Evolutionary conservation across 2,113 vertebrate genomes (phyloP).

Genomic region (Eubucco bourcierii): DNA sequence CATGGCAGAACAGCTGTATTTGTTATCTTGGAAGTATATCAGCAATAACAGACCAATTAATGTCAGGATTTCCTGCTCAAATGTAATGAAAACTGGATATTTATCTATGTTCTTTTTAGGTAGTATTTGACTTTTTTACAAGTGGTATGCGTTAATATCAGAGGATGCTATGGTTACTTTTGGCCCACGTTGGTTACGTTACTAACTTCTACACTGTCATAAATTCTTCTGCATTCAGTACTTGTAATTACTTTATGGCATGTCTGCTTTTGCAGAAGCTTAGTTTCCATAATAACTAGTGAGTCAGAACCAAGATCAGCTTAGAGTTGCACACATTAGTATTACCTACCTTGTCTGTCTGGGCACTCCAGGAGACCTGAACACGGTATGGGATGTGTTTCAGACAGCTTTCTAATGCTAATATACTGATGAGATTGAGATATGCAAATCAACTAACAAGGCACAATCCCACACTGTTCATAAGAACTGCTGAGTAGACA

Average conservation of each 20-base stretch:
- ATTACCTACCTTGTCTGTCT: background rate
- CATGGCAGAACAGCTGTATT: background rate
- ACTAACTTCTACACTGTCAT: background rate
- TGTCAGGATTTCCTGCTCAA: background rate
- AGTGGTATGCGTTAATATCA: background rate
- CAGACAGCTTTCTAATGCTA: background rate
- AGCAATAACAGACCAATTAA: too few species aligned
- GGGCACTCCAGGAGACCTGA: background rate
- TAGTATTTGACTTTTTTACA: background rate
- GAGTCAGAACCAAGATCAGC: background rate
- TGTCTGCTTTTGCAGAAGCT: background rate
- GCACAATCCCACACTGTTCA: background rate
- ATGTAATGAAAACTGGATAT: background rate
- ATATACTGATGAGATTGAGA: background rate
- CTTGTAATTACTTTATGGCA: background rate
- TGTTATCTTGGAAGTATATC: background rate
- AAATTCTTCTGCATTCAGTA: background rate
- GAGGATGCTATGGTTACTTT: background rate
- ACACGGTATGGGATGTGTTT: background rate
- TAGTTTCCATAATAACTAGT: background rate
- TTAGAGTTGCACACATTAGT: background rate
- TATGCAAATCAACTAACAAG: background rate
- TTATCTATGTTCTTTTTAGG: background rate
- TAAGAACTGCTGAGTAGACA: background rate
- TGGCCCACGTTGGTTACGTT: background rate